A percentile compares a stretch with the other conserved stretches of the same genome.
These are phyloP conservation scores for Dipodomys spectabilis DNA, from an alignment of 2,113 vertebrate species.

Conservation along the genomic window DNA sequence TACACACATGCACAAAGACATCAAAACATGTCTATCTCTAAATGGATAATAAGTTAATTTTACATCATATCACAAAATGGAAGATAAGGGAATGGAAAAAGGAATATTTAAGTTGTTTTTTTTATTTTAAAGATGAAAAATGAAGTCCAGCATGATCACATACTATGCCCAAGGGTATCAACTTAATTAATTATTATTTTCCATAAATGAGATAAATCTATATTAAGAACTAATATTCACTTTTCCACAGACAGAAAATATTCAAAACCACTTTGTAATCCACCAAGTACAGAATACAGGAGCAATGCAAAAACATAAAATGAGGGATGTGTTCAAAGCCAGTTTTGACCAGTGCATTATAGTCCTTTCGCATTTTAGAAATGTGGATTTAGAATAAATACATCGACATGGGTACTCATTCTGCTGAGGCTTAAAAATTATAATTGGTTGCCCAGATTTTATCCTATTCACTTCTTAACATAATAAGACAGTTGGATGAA, in stretches of 20 bases:
- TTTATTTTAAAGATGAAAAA: conserved; percentile 29
- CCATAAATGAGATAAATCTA: background rate
- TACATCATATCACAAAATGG: background rate
- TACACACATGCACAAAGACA: too few relatives aligned
- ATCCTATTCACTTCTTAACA: background rate
- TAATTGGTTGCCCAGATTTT: background rate
- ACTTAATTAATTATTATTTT: background rate
- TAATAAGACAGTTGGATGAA: fast-evolving
- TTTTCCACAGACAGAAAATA: background rate
- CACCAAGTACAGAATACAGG: background rate
- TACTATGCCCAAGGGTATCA: background rate
- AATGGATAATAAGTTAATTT: background rate
- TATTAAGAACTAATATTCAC: background rate
- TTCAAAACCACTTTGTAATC: background rate
- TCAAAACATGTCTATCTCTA: background rate
- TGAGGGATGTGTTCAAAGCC: background rate
- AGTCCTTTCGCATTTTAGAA: background rate
- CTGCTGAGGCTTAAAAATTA: background rate
- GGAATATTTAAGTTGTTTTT: background rate
- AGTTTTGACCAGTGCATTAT: background rate
- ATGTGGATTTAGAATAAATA: background rate
- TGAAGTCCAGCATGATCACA: background rate
- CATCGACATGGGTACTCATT: fast-evolving
- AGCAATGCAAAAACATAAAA: fast-evolving
- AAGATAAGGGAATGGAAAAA: background rate